Percentiles rank a stretch among this genome's conserved stretches.
These are phyloP conservation scores for Bactericera cockerelli DNA, from an alignment of 1,140 invertebrate genomes.

Conservation along the genomic window DNA sequence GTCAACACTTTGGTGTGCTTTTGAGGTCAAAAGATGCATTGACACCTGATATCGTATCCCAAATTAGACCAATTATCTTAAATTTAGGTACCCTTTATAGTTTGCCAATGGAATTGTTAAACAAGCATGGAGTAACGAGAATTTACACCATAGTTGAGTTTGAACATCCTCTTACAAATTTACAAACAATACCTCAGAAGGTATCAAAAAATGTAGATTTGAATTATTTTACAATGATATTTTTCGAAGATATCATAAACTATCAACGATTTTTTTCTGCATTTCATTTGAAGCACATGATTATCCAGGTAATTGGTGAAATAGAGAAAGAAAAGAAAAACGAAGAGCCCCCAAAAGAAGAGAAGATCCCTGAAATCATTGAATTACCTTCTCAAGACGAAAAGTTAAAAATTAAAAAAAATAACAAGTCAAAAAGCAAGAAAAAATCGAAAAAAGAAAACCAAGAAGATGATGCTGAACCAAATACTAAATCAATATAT, in stretches of 20 bases:
- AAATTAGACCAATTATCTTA: neutral
- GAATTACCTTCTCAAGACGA: neutral
- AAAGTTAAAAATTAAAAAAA: neutral
- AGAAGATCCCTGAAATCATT: neutral
- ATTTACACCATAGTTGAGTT: neutral
- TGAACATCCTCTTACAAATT: neutral
- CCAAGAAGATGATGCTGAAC: neutral
- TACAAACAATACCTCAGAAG: neutral
- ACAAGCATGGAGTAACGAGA: neutral
- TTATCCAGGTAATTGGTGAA: neutral
- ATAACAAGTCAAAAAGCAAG: neutral
- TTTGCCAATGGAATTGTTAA: neutral
- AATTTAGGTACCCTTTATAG: neutral
- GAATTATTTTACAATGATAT: neutral
- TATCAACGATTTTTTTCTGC: neutral
- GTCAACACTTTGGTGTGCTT: neutral
- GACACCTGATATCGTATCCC: neutral
- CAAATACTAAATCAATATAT: too few species aligned
- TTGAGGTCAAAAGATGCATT: neutral
- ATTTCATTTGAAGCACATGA: neutral
- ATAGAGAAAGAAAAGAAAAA: neutral
- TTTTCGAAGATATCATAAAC: neutral
- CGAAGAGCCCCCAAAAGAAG: neutral
- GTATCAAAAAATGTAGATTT: neutral
- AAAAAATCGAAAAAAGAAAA: neutral